These are phyloP conservation scores for Actinernus sp. DNA, from an alignment of 92 coral and sea anemone genomes.

Conservation along the genomic window DNA sequence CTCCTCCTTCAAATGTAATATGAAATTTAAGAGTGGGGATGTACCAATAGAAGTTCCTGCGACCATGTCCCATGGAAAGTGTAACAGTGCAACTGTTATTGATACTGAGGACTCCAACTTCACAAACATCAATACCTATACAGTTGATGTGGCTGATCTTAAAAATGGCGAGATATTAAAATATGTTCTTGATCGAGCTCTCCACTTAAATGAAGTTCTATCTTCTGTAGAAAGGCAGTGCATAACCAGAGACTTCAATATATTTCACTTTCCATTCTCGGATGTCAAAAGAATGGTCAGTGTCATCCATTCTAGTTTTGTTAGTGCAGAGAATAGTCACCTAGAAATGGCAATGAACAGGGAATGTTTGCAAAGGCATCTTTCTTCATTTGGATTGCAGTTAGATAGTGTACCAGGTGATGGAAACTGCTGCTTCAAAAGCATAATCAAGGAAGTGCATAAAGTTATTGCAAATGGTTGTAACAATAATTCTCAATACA, in stretches of 20 bases:
- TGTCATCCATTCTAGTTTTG: conserved; percentile 5
- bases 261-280: conserved; percentile 45
- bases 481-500: neutral
- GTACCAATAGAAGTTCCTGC: neutral
- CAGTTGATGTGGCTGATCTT: neutral
- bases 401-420: conserved; percentile 35
- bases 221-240: conserved; percentile 38
- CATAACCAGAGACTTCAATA: conserved; percentile 43
- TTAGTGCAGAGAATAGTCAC: neutral
- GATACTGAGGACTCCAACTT: neutral
- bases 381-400: conserved; percentile 31
- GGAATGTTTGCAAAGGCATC: conserved; percentile 41
- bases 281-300: conserved; percentile 25
- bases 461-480: conserved; percentile 11
- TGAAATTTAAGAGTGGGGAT: neutral
- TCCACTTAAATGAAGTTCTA: conserved; percentile 33
- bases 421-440: conserved; percentile 55
- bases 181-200: conserved; percentile 35
- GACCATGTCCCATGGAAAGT: neutral
- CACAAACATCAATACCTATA: neutral
- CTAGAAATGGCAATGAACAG: conserved; percentile 31
- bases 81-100: neutral
- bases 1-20: neutral
- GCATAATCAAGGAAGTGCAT: conserved; percentile 42
- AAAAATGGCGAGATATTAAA: conserved; percentile 27